Evolutionary conservation across 1,140 invertebrate genomes (phyloP), one percentile per base, ranked within the genome.

Genomic region (Cotesia chilonis): DNA sequence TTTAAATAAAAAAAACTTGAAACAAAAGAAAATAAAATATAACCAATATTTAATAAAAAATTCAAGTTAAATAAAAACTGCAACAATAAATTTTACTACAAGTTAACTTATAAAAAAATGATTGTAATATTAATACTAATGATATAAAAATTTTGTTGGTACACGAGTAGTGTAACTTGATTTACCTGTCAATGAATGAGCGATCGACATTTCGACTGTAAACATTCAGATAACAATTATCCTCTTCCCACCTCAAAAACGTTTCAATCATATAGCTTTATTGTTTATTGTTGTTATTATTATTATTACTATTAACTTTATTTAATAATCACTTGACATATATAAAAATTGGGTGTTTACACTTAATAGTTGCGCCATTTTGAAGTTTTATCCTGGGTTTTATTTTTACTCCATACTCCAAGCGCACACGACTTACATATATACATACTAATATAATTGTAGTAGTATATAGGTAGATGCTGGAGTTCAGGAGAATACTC

Each of bases 111-210:
- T 55, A 4, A 55, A 28, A 28, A 17, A 55, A 55, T 38, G 4
- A 64, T 10, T 64, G 51, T 37, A 54, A 70, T 63, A 67, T 76
- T 71, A 75, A 75, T 7, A 69, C 55, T 79, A 68, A 41, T 72
- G 74, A 81, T 70, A 74, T 76, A 73, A 79, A 81, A 65, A 74
- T 76, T 73, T 78, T 54, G 74, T 73, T 65, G 74, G 20, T 14
- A n/a, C 47, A 28, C 17, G 41, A 38, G 64, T 41, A 28, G 66
- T 20, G 14, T 12, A 9, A 73, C 10, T 72, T 37, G 60, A 75
- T 85, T 88, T 88, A 90, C 89, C 89, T 89, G 88, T 86, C 83
- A 90, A 88, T 83, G 89, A 89, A 88, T 90, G 89, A 85, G 89
- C 89, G 87, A 90, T 88, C 82, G 89, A 90, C 89, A 90, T 90